Conservation (phyloP, 2,797 vertebrate species). For the Lacerta viridis region DNA sequence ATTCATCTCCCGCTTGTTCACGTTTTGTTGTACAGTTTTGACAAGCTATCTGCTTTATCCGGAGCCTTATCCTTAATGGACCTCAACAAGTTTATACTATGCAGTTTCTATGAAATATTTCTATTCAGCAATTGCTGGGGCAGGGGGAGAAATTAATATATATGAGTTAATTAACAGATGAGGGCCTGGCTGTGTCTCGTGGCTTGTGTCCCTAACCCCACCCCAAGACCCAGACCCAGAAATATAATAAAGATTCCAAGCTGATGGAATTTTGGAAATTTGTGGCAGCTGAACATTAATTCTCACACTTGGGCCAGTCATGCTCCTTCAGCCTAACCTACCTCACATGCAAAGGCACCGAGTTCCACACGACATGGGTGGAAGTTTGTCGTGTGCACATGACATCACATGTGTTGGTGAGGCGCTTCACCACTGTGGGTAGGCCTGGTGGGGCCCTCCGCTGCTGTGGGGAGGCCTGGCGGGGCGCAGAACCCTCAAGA, state of each 20-base stretch:
- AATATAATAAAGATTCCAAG: background rate
- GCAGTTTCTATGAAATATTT: slow-evolving; percentile 63
- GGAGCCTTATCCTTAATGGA: slow-evolving; percentile 53
- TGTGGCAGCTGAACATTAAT: background rate
- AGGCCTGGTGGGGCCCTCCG: too few species aligned
- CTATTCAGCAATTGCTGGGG: slow-evolving; percentile 64
- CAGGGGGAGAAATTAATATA: slow-evolving; percentile 55
- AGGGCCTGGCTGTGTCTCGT: slow-evolving; percentile 57
- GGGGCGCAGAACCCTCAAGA: too few species aligned
- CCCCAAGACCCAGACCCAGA: slow-evolving; percentile 34
- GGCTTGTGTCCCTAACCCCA: slow-evolving; percentile 57
- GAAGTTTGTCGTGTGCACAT: too few species aligned
- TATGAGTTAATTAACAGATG: slow-evolving; percentile 50
- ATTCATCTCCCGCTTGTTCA: slow-evolving; percentile 36
- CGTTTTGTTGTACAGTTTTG: slow-evolving; percentile 57
- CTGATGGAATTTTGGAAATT: background rate
- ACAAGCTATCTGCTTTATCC: slow-evolving; percentile 60
- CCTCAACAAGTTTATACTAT: slow-evolving; percentile 59
- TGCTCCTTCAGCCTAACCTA: too few species aligned
- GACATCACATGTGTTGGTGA: too few species aligned
- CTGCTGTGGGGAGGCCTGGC: too few species aligned
- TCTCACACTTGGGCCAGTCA: too few species aligned
- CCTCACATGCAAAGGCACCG: too few species aligned
- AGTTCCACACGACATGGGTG: too few species aligned
- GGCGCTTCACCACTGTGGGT: too few species aligned